Evolutionary conservation across 2,888 invertebrate species (phyloP), one percentile per base, ranked within the genome.

Genomic region (Argyra leucocephala): DNA sequence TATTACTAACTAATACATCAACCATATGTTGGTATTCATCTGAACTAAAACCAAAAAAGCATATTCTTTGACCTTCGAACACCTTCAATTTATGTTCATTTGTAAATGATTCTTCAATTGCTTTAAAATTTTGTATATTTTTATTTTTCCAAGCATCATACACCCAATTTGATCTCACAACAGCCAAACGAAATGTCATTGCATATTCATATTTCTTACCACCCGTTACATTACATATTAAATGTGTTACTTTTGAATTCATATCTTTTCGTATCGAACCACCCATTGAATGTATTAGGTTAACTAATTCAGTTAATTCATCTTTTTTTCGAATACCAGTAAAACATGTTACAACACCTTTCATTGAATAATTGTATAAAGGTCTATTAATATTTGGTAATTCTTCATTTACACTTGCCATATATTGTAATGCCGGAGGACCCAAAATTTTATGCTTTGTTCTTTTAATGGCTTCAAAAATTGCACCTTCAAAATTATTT

Each of bases 151-250:
- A 98, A 69, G 91, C 87, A 69, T 88, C 84, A 76, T 87, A 85
- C 22, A 97, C 89, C 96, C 96, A 98, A 67, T 88, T 86, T 66
- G 89, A 86, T 70, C 88, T 87, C 82, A 97, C 88, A 70, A 96
- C 90, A 31, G 94, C 93, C 73, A 93, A 86, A 66, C 91, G 88
- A 81, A 95, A 91, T 66, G 91, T 90, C 69, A 90, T 89, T 66
- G 96, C 96, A 81, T 93, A 93, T 70, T 91, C 88, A 80, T 96
- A 97, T 82, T 96, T 96, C 73, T 93, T 91, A 67, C 96, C 95
- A 62, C 89, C 89, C 73, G 91, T 90, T 73, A 87, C 85, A 74
- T 91, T 91, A 69, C 96, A 93, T 72, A 98, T 92, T 71, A 98
- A 84, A 83, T 97, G 96, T 65, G 96, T 97, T 71, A 94, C 91